Conservation (phyloP, 2,888 invertebrate genomes). For the Petrophora chlorosata region DNA sequence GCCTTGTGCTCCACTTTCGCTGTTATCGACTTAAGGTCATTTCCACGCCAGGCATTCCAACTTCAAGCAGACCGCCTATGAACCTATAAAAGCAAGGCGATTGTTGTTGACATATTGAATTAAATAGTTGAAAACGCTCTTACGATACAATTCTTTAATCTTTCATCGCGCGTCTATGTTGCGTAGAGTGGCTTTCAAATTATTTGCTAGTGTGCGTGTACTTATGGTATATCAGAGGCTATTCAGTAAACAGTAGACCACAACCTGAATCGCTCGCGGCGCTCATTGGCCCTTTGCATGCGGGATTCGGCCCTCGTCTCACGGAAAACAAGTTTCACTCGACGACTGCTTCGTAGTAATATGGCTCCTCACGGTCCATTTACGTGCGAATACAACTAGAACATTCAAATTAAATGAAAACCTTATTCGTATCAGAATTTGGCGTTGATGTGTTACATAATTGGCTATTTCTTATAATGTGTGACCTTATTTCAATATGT, state of each 20-base stretch:
- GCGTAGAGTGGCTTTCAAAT: slow-evolving; percentile 17
- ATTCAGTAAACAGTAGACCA: slow-evolving; percentile 5
- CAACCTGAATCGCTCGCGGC: slow-evolving; percentile 8
- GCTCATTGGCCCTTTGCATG: slow-evolving; percentile 43
- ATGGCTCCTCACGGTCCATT: neutral
- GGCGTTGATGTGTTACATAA: slow-evolving; percentile 6
- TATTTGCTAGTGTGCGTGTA: slow-evolving; percentile 23
- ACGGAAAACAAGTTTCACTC: slow-evolving; percentile 60
- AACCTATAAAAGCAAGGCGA: neutral
- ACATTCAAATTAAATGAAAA: neutral
- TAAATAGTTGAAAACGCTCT: neutral
- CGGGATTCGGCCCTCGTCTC: slow-evolving; percentile 50
- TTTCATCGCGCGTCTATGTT: slow-evolving; percentile 1
- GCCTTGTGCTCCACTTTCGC: slow-evolving; percentile 61
- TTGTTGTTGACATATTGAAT: slow-evolving; percentile 1
- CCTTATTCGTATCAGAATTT: neutral
- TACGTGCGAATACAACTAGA: slow-evolving; percentile 12
- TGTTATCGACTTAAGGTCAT: slow-evolving; percentile 57
- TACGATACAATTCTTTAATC: neutral
- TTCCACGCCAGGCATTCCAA: slow-evolving; percentile 33
- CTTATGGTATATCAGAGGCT: neutral
- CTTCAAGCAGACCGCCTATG: neutral
- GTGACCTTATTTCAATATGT: slow-evolving; percentile 23
- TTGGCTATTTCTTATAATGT: slow-evolving; percentile 9
- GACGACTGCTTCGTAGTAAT: slow-evolving; percentile 33